These are phyloP conservation scores for Hydrotaea cyrtoneurina DNA, from an alignment of 2,888 invertebrate genomes.

Conservation along the genomic window DNA sequence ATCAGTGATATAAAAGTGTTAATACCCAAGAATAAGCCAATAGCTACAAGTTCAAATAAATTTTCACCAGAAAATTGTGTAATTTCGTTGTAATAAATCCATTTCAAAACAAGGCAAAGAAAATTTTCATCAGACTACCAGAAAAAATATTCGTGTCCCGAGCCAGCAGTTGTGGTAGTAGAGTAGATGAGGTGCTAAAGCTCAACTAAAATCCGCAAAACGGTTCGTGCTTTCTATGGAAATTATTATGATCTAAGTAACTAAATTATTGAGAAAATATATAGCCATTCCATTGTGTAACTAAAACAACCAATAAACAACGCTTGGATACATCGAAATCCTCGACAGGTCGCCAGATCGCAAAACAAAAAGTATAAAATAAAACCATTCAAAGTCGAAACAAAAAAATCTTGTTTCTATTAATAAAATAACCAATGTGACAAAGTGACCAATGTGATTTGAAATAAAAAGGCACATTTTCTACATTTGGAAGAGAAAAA, in stretches of 20 bases:
- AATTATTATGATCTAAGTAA: constrained; percentile 29
- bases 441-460: constrained; percentile 22
- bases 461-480: background rate
- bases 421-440: constrained; percentile 9
- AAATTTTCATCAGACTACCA: constrained; percentile 73
- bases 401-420: constrained; percentile 16
- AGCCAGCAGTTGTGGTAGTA: constrained; percentile 65
- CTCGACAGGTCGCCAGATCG: background rate
- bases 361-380: background rate
- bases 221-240: constrained; percentile 51
- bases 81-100: constrained; percentile 68
- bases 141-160: constrained; percentile 71
- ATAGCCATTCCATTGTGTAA: constrained; percentile 57
- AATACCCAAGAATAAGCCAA: constrained; percentile 69
- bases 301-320: constrained; percentile 32
- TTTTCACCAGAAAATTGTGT: constrained; percentile 66
- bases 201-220: constrained; percentile 59
- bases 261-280: background rate
- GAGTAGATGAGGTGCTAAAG: constrained; percentile 56
- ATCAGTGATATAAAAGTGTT: constrained; percentile 72
- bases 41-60: constrained; percentile 65
- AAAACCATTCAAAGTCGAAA: background rate
- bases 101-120: constrained; percentile 63
- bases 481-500: background rate
- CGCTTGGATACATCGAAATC: background rate